Percentiles rank a stretch among this genome's conserved stretches.
These are phyloP conservation scores for Cremastinae sp. DNA, from an alignment of 2,888 invertebrate species.

Conservation along the genomic window DNA sequence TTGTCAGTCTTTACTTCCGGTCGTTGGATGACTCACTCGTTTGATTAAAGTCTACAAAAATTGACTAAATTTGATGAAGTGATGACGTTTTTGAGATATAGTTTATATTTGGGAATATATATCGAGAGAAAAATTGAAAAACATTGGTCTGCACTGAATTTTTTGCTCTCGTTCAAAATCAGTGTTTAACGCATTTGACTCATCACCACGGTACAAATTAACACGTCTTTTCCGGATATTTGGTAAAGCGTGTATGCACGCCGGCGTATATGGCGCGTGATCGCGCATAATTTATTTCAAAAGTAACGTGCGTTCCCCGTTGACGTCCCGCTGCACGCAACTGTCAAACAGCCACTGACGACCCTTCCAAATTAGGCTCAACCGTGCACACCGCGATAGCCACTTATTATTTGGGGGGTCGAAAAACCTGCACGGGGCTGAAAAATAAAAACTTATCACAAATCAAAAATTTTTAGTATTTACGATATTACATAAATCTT, in stretches of 20 bases:
- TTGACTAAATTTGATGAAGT: background rate
- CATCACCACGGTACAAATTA: conserved; percentile 54
- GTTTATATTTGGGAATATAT: no score
- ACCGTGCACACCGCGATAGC: conserved; percentile 8
- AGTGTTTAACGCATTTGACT: conserved; percentile 26
- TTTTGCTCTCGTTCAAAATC: conserved; percentile 19
- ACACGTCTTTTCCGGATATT: conserved; percentile 70
- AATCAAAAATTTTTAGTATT: background rate
- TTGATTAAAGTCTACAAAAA: conserved; percentile 32
- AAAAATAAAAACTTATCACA: background rate
- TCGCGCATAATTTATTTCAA: conserved; percentile 71
- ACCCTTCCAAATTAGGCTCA: conserved; percentile 41
- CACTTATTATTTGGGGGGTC: background rate
- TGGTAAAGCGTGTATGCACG: conserved; percentile 71
- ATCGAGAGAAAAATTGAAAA: no score
- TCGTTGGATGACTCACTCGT: conserved; percentile 36
- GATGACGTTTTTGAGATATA: no score
- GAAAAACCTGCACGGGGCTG: conserved; percentile 1
- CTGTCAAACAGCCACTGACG: conserved; percentile 43
- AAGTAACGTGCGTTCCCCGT: conserved; percentile 26
- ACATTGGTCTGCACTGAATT: no score
- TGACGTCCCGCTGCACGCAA: conserved; percentile 52
- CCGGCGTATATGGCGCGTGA: conserved; percentile 70
- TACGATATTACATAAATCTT: no score
- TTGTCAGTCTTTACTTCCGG: conserved; percentile 44